Conservation (phyloP, 2,113 vertebrate species). For the Eurypyga helias region DNA sequence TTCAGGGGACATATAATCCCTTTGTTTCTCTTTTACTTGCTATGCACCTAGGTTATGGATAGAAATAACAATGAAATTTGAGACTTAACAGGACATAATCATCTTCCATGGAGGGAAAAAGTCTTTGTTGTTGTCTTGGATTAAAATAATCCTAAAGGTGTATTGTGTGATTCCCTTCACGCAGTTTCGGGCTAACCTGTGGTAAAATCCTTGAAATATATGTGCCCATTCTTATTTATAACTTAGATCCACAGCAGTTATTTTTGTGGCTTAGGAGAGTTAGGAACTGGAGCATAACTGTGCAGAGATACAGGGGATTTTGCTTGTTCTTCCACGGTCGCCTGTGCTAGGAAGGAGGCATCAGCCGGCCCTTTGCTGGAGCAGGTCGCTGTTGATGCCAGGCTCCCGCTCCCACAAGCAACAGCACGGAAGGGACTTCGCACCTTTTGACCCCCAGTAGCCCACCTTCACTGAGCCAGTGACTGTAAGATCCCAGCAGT, state of each 20-base stretch:
- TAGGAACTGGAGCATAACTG: background rate
- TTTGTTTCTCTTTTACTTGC: background rate
- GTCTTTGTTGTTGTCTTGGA: background rate
- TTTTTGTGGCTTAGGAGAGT: background rate
- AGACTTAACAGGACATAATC: background rate
- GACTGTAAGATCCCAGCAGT: background rate
- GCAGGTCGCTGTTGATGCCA: background rate
- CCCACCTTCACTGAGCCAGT: background rate
- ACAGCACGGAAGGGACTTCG: background rate
- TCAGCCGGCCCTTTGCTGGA: background rate
- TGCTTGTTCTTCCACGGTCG: background rate
- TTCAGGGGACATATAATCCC: background rate
- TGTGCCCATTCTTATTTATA: background rate
- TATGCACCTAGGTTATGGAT: background rate
- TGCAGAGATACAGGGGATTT: background rate
- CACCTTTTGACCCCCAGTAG: background rate
- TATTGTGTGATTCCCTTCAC: background rate
- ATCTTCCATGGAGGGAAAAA: background rate
- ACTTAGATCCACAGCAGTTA: background rate
- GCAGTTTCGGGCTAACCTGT: background rate
- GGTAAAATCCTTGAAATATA: background rate
- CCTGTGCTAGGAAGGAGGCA: rapidly evolving
- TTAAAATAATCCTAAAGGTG: background rate
- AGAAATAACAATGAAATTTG: background rate
- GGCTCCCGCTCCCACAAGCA: background rate